Evolutionary conservation across 1,140 invertebrate species (phyloP).

Genomic region (Heliconius eleuchia): DNA sequence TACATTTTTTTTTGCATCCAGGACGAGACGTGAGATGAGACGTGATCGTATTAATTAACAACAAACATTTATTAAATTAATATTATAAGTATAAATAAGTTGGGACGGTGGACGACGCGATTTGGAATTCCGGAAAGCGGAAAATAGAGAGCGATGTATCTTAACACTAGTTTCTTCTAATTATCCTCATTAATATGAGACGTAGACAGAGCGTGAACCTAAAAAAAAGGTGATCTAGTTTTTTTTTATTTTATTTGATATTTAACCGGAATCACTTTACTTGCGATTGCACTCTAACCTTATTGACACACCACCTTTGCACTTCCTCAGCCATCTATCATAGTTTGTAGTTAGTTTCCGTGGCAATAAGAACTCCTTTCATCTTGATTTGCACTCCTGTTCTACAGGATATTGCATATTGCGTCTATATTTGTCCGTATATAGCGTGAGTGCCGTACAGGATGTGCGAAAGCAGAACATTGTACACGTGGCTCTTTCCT

Average conservation of each 20-base stretch:
- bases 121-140: too few species aligned
- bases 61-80: too few species aligned
- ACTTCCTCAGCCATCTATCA: conserved; percentile 9
- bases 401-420: conserved; percentile 29
- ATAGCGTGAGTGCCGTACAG: neutral
- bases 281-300: neutral
- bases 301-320: neutral
- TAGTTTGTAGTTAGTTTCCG: conserved; percentile 19
- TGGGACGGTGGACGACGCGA: too few species aligned
- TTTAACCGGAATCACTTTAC: neutral
- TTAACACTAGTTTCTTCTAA: too few species aligned
- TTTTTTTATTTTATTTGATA: too few species aligned
- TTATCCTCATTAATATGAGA: too few species aligned
- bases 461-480: conserved; percentile 5
- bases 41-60: too few species aligned
- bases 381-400: conserved; percentile 26
- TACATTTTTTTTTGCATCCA: too few species aligned
- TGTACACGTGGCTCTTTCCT: neutral
- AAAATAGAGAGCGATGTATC: too few species aligned
- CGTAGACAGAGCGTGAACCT: too few species aligned
- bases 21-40: too few species aligned
- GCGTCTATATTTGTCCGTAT: neutral
- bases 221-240: neutral
- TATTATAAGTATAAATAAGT: too few species aligned
- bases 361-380: conserved; percentile 12